Percentiles rank a stretch among this genome's conserved stretches.
phyloP scores from a whole-genome alignment of 2,797 vertebrate genomes.

The Galaxias olidus region DNA sequence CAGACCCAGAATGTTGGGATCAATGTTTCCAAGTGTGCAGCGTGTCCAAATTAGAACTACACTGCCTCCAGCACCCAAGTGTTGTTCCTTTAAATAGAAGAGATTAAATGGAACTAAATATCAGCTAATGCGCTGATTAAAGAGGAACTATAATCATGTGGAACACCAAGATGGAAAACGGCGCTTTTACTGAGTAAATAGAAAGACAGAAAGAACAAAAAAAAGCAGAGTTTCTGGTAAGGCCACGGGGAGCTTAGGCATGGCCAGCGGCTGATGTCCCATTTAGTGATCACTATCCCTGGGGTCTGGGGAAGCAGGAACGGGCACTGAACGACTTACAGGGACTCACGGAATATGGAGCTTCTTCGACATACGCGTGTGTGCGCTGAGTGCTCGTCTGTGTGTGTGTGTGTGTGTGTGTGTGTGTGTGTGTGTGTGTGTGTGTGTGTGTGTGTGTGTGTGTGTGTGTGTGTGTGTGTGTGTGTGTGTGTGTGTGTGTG shows the following conservation, averaged over 20 bases:
- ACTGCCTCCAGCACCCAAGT: background rate
- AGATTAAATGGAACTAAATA: background rate
- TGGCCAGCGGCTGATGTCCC: slow-evolving; percentile 49
- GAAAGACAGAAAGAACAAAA: slow-evolving; percentile 29
- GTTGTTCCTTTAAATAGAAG: background rate
- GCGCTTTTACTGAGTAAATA: slow-evolving; percentile 7
- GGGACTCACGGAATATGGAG: slow-evolving; percentile 13
- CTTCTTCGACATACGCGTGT: background rate
- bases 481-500: no score
- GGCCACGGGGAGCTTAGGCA: slow-evolving; percentile 20
- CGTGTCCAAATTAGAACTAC: background rate
- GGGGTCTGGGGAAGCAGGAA: slow-evolving; percentile 31
- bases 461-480: background rate
- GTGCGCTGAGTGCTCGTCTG: background rate
- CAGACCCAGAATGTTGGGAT: slow-evolving; percentile 42
- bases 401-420: background rate
- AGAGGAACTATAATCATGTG: no score
- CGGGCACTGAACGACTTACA: slow-evolving; percentile 20
- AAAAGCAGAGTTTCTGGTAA: slow-evolving; percentile 16
- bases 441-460: background rate
- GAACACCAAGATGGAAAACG: no score
- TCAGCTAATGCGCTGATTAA: no score
- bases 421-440: background rate
- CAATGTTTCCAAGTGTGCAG: slow-evolving; percentile 21
- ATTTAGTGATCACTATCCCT: slow-evolving; percentile 53